Percentiles rank a stretch among this genome's conserved stretches.
phyloP scores from a whole-genome alignment of 2,888 invertebrate genomes.

The Ptychoptera contaminata region DNA sequence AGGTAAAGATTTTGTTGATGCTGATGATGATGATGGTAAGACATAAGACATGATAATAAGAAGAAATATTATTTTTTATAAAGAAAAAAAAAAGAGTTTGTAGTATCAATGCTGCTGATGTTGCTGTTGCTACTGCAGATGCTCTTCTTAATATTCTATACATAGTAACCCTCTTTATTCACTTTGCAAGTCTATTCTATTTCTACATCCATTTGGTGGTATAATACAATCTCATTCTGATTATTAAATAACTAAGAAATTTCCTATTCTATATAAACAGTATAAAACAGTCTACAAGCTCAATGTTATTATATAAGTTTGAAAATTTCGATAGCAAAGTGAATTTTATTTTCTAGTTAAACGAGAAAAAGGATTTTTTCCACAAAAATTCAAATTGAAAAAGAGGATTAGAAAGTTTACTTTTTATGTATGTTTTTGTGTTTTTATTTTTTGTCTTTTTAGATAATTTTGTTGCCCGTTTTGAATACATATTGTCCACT shows the following conservation, averaged over 20 bases:
- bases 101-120: too few species aligned
- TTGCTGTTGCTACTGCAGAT: too few species aligned
- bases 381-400: constrained; percentile 6
- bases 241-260: not conserved
- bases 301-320: too few species aligned
- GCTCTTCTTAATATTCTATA: too few species aligned
- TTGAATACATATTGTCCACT: not conserved
- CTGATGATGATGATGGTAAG: not conserved
- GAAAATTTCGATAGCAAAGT: too few species aligned
- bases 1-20: not conserved
- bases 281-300: not conserved
- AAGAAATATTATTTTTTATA: not conserved
- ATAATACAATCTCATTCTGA: too few species aligned
- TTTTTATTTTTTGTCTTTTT: not conserved
- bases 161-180: too few species aligned
- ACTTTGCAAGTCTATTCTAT: too few species aligned
- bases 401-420: constrained; percentile 8
- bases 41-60: not conserved
- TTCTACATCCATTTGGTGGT: too few species aligned
- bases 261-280: not conserved
- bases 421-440: not conserved
- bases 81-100: too few species aligned
- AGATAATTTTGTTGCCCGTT: not conserved
- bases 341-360: not conserved
- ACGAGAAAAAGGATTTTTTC: constrained; percentile 3